Evolutionary conservation across 2,888 invertebrate genomes (phyloP), one percentile per base, ranked within the genome.

Genomic region (Tryphoninae sp.): DNA sequence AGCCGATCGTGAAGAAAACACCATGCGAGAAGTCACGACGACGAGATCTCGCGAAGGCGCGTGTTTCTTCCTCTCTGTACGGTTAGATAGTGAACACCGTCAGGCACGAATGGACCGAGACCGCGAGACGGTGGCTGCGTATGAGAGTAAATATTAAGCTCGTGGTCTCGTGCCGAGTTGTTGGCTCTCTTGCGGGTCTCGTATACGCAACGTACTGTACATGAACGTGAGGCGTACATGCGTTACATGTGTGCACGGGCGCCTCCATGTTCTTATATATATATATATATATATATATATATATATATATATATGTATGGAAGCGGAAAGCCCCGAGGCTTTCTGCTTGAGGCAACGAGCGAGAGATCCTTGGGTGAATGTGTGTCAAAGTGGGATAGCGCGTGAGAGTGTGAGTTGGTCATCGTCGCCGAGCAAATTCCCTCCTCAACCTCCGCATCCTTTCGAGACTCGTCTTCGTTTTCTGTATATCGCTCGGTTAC

Each of bases 141-240:
- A 88, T 85, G 87, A 86, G 87, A 88, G 89, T 89, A 89, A 90
- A 89, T 89, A 89, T 89, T 89, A 89, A 89, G 76, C 79, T 82
- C 77, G 68, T 80, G 86, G 82, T 87, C 87, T 86, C 86, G 87
- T 86, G 86, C 86, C 86, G 86, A 81, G 84, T 87, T 85, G 85
- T 86, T 61, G 81, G 84, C 84, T 81, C 67, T 82, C 26, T 40
- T 49, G 22, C 33, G 40, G 68, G 68, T 68, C 62, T 59, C 42
- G 80, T 64, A 64, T 53, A 65, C 72, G 75, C 73, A 55, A 75
- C 68, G 78, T 76, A 78, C 78, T 71, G 62, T 79, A 76, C 74
- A 59, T 65, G 80, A 23, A 67, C 59, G 72, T 74, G 33, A 33
- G 33, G 78, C 40, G 19, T 74, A 78, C 78, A 81, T 71, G 67